These are phyloP conservation scores for Lepidurus apus DNA, from an alignment of 1,140 invertebrate genomes.

Conservation along the genomic window DNA sequence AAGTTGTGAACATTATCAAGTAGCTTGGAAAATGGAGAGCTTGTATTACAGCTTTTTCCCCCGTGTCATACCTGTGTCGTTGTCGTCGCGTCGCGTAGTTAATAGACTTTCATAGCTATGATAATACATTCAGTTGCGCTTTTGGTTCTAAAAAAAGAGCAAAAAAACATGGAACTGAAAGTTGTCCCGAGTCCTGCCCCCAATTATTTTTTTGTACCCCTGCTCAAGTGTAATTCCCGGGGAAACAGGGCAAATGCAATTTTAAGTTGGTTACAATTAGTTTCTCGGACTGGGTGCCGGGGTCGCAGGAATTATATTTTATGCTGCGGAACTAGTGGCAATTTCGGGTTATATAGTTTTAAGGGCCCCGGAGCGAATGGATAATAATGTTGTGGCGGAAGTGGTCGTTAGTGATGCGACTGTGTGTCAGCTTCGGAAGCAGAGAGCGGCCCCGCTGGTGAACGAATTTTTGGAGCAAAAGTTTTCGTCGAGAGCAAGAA, in stretches of 20 bases:
- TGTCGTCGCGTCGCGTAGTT: no score
- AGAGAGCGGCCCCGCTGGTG: background rate
- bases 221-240: background rate
- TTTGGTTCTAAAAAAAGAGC: no score
- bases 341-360: background rate
- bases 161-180: no score
- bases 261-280: background rate
- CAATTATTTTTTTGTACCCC: background rate
- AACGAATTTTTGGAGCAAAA: background rate
- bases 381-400: conserved; percentile 22
- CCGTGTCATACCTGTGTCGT: no score
- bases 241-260: background rate
- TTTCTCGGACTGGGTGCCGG: background rate
- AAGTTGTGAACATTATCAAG: no score
- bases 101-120: no score
- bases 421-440: background rate
- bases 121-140: no score
- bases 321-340: background rate
- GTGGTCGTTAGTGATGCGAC: conserved; percentile 12
- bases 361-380: background rate
- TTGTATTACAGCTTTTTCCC: no score
- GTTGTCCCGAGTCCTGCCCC: background rate
- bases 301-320: background rate
- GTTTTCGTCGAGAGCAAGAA: background rate
- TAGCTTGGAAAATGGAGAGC: no score